Conservation (phyloP, 35 echinoderm and acorn worm species). For the Amphiura filiformis region DNA sequence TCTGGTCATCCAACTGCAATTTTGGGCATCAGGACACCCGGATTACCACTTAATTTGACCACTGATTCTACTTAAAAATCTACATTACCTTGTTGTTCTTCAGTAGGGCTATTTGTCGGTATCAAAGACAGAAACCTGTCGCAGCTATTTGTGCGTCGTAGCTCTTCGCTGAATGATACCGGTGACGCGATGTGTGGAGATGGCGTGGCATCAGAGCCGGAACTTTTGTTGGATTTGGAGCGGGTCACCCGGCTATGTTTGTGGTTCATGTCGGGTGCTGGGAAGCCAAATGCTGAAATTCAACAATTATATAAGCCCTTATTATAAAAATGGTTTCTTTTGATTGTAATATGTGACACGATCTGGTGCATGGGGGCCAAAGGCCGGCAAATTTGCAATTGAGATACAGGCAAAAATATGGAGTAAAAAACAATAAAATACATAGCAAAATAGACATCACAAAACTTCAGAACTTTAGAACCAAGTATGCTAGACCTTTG, state of each 20-base stretch:
- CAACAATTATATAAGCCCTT: neutral
- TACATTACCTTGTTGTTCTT: slow-evolving; percentile 54
- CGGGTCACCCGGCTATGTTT: neutral
- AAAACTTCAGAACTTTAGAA: too few relatives aligned
- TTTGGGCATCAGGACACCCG: too few relatives aligned
- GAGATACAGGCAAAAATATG: too few relatives aligned
- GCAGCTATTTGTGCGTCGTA: slow-evolving; percentile 18
- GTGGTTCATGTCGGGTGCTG: neutral
- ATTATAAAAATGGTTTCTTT: too few relatives aligned
- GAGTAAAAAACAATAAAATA: too few relatives aligned
- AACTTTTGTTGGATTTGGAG: slow-evolving; percentile 15
- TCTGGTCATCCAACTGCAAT: too few relatives aligned
- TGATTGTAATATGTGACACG: too few relatives aligned
- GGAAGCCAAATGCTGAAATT: neutral
- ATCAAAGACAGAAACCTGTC: slow-evolving; percentile 41
- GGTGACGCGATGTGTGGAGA: slow-evolving; percentile 21
- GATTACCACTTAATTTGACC: too few relatives aligned
- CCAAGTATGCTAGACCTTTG: too few relatives aligned
- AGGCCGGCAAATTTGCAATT: too few relatives aligned
- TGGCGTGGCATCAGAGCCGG: slow-evolving; percentile 28
- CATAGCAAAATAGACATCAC: too few relatives aligned
- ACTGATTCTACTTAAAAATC: neutral
- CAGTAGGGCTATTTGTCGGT: slow-evolving; percentile 51
- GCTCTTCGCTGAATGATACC: slow-evolving; percentile 13
- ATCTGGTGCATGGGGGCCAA: too few relatives aligned